Evolutionary conservation across 1,140 invertebrate species (phyloP), one percentile per base, ranked within the genome.

Genomic region (Scaptodrosophila lebanonensis): DNA sequence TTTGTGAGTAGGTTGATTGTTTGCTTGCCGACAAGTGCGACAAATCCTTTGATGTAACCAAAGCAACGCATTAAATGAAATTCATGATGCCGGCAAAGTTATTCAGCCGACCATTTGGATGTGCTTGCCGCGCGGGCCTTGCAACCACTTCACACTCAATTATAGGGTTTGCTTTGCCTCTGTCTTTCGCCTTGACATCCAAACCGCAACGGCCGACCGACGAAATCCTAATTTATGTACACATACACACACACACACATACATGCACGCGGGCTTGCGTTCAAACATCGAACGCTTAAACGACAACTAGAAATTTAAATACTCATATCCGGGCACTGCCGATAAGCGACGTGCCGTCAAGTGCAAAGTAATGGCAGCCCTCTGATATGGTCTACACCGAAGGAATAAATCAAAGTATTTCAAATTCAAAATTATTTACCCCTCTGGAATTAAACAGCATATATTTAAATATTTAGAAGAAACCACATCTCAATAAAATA

Each of bases 351-450:
- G n/a, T n/a, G n/a, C n/a, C n/a, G n/a, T n/a, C n/a, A 71, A 75
- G 71, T 75, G 71, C 61, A 75, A 75, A 75, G 76, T 75, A 75
- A 71, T 75, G n/a, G n/a, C n/a, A n/a, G 76, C 76, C 44, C 52
- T 40, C 47, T 47, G n/a, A n/a, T n/a, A n/a, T n/a, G n/a, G n/a
- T n/a, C n/a, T n/a, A n/a, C n/a, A n/a, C n/a, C n/a, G n/a, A n/a
- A n/a, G n/a, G n/a, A n/a, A n/a, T n/a, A n/a, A n/a, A n/a, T n/a
- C n/a, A n/a, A n/a, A n/a, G n/a, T n/a, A n/a, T n/a, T n/a, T n/a
- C n/a, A n/a, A n/a, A n/a, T n/a, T n/a, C n/a, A n/a, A n/a, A n/a
- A n/a, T n/a, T n/a, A n/a, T n/a, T n/a, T n/a, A n/a, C n/a, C n/a
- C n/a, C n/a, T n/a, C n/a, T n/a, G n/a, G n/a, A n/a, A n/a, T n/a